These are phyloP conservation scores for Euzetes globulus DNA, from an alignment of 2,888 invertebrate genomes.

Conservation along the genomic window DNA sequence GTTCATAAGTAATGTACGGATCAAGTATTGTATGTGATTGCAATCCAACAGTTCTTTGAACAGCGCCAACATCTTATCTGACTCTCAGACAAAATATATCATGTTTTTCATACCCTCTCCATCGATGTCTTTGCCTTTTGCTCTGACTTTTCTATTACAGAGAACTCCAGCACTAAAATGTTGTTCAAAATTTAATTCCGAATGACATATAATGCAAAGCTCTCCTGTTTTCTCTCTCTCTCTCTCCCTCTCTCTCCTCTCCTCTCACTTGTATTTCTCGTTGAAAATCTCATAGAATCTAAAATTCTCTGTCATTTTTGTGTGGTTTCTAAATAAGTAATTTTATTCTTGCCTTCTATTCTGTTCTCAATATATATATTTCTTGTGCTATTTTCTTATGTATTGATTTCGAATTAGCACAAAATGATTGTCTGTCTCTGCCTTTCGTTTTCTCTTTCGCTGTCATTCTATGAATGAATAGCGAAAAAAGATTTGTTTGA, in stretches of 20 bases:
- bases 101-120: neutral
- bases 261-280: too few species aligned
- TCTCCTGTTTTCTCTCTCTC: neutral
- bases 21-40: slow-evolving; percentile 14
- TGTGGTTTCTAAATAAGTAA: slow-evolving; percentile 15
- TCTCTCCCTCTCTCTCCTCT: neutral
- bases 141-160: neutral
- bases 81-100: slow-evolving; percentile 5
- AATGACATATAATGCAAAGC: neutral
- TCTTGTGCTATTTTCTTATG: neutral
- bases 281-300: neutral
- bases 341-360: neutral
- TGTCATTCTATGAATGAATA: neutral
- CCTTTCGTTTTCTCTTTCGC: neutral
- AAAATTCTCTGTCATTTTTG: neutral
- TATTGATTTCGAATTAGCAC: neutral
- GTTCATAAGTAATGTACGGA: neutral
- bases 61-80: neutral
- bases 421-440: neutral
- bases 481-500: neutral
- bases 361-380: neutral
- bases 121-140: neutral
- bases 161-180: neutral
- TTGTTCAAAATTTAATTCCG: neutral
- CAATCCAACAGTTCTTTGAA: neutral